A percentile compares a stretch with the other conserved stretches of the same genome.
phyloP scores from a whole-genome alignment of 2,113 vertebrate species.

The Albula glossodonta region DNA sequence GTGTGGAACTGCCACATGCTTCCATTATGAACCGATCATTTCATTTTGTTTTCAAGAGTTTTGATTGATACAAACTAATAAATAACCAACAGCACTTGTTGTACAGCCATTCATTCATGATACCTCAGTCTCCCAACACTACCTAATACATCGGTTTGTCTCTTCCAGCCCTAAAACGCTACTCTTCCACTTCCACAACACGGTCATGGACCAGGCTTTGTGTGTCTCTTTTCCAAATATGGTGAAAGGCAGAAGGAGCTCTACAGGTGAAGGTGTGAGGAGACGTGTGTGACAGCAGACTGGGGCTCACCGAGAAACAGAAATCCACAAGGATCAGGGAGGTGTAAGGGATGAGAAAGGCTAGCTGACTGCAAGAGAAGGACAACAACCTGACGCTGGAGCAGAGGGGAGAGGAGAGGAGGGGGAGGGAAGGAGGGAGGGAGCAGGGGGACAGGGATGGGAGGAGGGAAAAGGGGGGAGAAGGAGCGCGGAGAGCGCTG shows the following conservation, averaged over 20 bases:
- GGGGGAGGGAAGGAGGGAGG: background rate
- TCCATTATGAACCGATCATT: too few relatives aligned
- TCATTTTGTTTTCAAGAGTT: too few relatives aligned
- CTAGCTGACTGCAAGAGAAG: background rate
- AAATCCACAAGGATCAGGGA: background rate
- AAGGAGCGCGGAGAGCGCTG: background rate
- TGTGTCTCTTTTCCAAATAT: background rate
- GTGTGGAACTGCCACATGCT: too few relatives aligned
- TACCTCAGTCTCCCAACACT: background rate
- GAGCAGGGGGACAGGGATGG: background rate
- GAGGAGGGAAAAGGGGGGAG: background rate
- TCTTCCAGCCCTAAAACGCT: background rate
- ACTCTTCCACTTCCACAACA: background rate
- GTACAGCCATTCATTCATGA: background rate
- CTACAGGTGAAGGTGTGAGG: background rate
- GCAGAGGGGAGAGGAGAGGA: background rate
- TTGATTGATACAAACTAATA: too few relatives aligned
- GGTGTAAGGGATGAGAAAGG: background rate
- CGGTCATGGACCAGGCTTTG: background rate
- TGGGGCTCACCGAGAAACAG: background rate
- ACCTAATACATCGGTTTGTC: background rate
- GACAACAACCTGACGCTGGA: slow-evolving; percentile 24
- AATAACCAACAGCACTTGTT: too few relatives aligned
- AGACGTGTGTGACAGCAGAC: background rate
- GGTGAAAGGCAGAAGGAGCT: background rate